phyloP scores from a whole-genome alignment of 92 coral and sea anemone species.

The Metridium senile region DNA sequence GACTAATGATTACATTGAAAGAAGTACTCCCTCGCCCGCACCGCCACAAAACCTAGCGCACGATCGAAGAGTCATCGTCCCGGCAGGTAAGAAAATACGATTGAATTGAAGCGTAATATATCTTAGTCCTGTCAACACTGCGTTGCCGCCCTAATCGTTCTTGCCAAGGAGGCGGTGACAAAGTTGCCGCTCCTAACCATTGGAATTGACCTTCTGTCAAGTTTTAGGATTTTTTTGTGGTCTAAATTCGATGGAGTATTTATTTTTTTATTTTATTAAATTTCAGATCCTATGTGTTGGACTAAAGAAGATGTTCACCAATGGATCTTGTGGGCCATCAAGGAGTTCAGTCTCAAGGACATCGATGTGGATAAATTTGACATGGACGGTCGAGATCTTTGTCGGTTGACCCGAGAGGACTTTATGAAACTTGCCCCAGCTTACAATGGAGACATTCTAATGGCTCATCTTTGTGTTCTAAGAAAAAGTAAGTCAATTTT shows the following conservation, averaged over 20 bases:
- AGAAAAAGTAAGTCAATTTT: slow-evolving; percentile 83
- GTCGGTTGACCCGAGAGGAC: slow-evolving; percentile 91
- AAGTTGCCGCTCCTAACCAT: slow-evolving; percentile 34
- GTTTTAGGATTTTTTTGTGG: not conserved
- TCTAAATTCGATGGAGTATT: not conserved
- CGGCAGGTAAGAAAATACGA: slow-evolving; percentile 80
- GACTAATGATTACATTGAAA: slow-evolving; percentile 87
- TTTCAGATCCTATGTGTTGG: slow-evolving; percentile 95
- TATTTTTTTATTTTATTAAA: not conserved
- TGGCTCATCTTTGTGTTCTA: slow-evolving; percentile 99
- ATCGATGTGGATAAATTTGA: slow-evolving; percentile 95
- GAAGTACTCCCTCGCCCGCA: slow-evolving; percentile 90
- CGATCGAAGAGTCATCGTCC: slow-evolving; percentile 96
- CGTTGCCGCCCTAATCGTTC: slow-evolving; percentile 44
- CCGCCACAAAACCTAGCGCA: slow-evolving; percentile 90
- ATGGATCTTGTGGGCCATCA: slow-evolving; percentile 99
- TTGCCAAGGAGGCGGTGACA: slow-evolving; percentile 29
- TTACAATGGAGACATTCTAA: slow-evolving; percentile 94
- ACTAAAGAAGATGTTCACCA: slow-evolving; percentile 96
- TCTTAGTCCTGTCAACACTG: slow-evolving; percentile 46
- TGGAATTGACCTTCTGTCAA: not conserved
- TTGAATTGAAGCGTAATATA: slow-evolving; percentile 36
- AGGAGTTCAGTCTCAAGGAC: slow-evolving; percentile 95
- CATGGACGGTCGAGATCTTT: slow-evolving; percentile 94
- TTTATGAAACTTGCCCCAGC: slow-evolving; percentile 99